Evolutionary conservation across 2,113 vertebrate species (phyloP), one percentile per base, ranked within the genome.

Genomic region (Zapornia atra): DNA sequence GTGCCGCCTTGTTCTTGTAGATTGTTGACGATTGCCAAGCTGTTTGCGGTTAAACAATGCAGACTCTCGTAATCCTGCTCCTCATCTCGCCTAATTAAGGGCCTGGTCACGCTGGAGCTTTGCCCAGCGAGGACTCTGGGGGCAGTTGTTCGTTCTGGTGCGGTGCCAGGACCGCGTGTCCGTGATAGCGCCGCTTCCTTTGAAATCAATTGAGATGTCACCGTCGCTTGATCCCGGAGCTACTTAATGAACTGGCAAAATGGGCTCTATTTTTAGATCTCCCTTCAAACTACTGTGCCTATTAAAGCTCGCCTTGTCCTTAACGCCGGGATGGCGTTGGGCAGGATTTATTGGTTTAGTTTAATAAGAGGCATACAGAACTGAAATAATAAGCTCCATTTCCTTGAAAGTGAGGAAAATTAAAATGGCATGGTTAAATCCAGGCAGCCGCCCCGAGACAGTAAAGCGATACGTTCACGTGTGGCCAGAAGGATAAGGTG

Each of bases 201-300:
- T 88, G 94, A 86, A 97, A 96, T 88, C 90, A 91, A 96, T 95
- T 94, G 92, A 96, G 96, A 97, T 96, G 90, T 97, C 95, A 95
- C 90, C 65, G 11, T 92, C 40, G 11, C 95, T 96, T 96, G 95
- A 94, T 96, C 92, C 94, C 4, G 7, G 72, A 93, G 92, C 91
- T 96, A 76, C 83, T 96, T 96, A 95, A 96, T 92, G 90, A 96
- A 94, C 81, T 94, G 96, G 91, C 57, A 94, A 92, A 96, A 93
- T 65, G 50, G 87, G 70, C 84, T 93, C 94, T 96, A 91, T 95
- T 95, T 97, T 97, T 96, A 97, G 94, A 86, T 68, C 72, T 92
- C 57, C 11, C 44, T 92, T 86, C 72, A 51, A 91, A 96, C 65
- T 76, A 18, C 90, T 38, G 59, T 44, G 76, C 2, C 0, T 79